These are phyloP conservation scores for Paratrypauchen microcephalus DNA, from an alignment of 2,797 vertebrate genomes.

Conservation along the genomic window DNA sequence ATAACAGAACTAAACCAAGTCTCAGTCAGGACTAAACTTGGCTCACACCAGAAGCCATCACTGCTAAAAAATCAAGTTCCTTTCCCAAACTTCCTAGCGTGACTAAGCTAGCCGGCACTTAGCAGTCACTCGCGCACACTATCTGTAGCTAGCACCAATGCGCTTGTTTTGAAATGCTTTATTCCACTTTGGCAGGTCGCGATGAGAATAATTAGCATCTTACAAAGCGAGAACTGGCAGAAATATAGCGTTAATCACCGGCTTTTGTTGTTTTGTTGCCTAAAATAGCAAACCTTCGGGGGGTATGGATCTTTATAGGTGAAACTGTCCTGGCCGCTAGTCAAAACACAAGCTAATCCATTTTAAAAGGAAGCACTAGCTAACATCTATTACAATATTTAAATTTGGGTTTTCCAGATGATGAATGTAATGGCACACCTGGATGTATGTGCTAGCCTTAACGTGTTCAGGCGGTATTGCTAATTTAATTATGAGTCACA, in stretches of 20 bases:
- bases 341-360: constrained; percentile 67
- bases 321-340: constrained; percentile 61
- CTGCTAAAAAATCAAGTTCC: neutral
- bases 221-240: constrained; percentile 74
- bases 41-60: neutral
- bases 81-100: constrained; percentile 39
- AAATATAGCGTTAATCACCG: constrained; percentile 75
- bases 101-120: constrained; percentile 55
- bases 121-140: constrained; percentile 52
- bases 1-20: neutral
- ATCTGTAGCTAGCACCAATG: constrained; percentile 62
- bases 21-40: too few species aligned
- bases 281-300: constrained; percentile 66
- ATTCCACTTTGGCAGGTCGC: constrained; percentile 65
- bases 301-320: constrained; percentile 66
- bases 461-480: neutral
- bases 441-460: constrained; percentile 28
- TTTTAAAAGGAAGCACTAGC: constrained; percentile 44
- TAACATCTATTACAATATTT: constrained; percentile 44
- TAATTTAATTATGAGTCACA: constrained; percentile 12
- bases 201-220: constrained; percentile 64
- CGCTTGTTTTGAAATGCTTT: constrained; percentile 68
- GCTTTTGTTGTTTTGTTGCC: constrained; percentile 62
- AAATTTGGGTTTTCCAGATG: constrained; percentile 46
- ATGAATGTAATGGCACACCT: constrained; percentile 53